A percentile compares a stretch with the other conserved stretches of the same genome.
These are phyloP conservation scores for Alsophila aescularia DNA, from an alignment of 2,888 invertebrate genomes.

Conservation along the genomic window DNA sequence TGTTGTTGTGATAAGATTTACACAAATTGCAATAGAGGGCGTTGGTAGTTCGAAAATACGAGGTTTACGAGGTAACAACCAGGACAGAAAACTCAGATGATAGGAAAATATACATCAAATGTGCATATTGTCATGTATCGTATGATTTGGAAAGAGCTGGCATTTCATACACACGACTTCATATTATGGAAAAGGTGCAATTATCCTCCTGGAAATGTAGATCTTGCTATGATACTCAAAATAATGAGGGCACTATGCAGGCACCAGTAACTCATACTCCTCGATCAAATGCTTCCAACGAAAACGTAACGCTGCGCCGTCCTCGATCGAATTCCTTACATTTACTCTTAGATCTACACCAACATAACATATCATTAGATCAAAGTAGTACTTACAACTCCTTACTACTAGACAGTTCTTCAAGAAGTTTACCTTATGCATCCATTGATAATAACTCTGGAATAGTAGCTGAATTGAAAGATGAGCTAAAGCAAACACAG, in stretches of 20 bases:
- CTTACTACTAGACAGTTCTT: background rate
- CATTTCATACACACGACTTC: background rate
- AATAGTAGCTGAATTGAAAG: background rate
- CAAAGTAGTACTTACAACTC: background rate
- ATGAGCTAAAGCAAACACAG: background rate
- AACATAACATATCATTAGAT: background rate
- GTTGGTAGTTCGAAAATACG: background rate
- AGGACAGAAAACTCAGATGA: background rate
- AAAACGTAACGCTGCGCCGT: too few species aligned
- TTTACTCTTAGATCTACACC: too few species aligned
- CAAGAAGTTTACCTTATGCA: background rate
- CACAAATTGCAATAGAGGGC: background rate
- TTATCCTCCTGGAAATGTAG: background rate
- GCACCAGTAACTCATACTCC: background rate
- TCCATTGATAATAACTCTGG: background rate
- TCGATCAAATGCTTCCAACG: background rate
- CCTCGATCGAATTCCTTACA: too few species aligned
- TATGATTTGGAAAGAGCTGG: background rate
- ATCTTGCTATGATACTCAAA: background rate
- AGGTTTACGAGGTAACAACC: background rate
- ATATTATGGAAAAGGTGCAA: background rate
- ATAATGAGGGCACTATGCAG: background rate
- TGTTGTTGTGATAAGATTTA: background rate
- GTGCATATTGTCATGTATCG: background rate
- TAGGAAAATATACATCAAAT: background rate